Conservation (phyloP, 2,797 vertebrate genomes). For the Chiroxiphia lanceolata region DNA sequence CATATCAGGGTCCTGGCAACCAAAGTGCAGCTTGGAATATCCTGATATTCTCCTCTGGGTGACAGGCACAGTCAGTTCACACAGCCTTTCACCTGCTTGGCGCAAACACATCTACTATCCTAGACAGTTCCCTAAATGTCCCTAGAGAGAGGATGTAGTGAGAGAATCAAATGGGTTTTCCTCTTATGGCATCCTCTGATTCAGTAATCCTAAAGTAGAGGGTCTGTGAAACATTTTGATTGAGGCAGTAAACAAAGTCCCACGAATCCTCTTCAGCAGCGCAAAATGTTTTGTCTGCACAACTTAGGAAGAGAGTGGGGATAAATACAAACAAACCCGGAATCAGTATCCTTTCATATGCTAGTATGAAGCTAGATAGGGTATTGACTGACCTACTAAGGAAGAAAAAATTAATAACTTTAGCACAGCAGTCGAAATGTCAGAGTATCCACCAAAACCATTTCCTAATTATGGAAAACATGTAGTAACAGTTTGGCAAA, state of each 20-base stretch:
- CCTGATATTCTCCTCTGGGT: neutral
- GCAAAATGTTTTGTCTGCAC: neutral
- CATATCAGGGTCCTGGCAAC: neutral
- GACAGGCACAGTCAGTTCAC: neutral
- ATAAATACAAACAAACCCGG: neutral
- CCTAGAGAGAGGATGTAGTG: neutral
- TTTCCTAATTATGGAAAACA: conserved; percentile 30
- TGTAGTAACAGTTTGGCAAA: neutral
- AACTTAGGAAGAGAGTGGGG: neutral
- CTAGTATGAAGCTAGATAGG: neutral
- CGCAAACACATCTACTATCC: neutral
- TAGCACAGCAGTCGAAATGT: neutral
- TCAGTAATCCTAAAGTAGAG: neutral
- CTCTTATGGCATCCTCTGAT: neutral
- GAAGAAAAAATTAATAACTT: neutral
- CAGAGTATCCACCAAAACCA: neutral
- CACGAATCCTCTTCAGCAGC: neutral
- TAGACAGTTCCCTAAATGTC: neutral
- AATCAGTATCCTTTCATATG: neutral
- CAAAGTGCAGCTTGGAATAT: neutral
- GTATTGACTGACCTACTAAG: neutral
- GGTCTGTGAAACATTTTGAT: neutral
- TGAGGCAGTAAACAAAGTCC: neutral
- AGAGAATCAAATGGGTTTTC: neutral
- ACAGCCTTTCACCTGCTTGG: neutral